Base-by-base conservation (phyloP, 2,888 invertebrate genomes). In the Pyralis farinalis region DNA sequence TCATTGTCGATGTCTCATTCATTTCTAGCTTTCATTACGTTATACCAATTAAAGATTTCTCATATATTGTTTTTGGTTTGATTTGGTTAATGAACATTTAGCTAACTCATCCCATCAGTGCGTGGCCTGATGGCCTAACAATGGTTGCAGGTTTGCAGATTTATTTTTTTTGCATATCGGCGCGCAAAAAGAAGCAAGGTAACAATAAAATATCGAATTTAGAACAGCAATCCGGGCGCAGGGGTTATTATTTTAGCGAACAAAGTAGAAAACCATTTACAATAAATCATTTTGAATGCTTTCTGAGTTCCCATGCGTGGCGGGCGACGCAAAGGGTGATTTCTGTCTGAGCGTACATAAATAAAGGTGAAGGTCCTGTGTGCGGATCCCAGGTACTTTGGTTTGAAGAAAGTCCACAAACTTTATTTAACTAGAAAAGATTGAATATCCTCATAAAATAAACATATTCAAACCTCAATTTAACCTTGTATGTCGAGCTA, bases 231-330 rank as follows among this genome's bases (percentile, higher is more conserved):
- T 81, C 76, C 63, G 71, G 67, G 62, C 73, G 69, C 69, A 63
- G 69, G 62, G 68, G 78, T 83, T 86, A 87, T 88, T 88, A 88
- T 87, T 88, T 88, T 86, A 86, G 85, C 86, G 87, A 84, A 88
- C 88, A 88, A 88, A 85, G 88, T 88, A 87, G 87, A 87, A 84
- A 88, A 84, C 86, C 86, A 87, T 88, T 88, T 87, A 86, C 88
- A 86, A 87, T 88, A 88, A 88, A 88, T 88, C 88, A 88, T 86
- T 86, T 86, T 84, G 84, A 87, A 85, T 79, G 86, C 82, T 79
- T 84, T 85, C 84, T 84, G 71, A 84, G 86, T 84, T 84, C 83
- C 82, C 85, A 80, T 82, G 73, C 82, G 74, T 72, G 71, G 78
- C 77, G 83, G 76, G 77, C 83, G 78, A 77, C 83, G 86, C 87